Evolutionary conservation across 2,888 invertebrate genomes (phyloP), one percentile per base, ranked within the genome.

Genomic region (Protodeltote pygarga): DNA sequence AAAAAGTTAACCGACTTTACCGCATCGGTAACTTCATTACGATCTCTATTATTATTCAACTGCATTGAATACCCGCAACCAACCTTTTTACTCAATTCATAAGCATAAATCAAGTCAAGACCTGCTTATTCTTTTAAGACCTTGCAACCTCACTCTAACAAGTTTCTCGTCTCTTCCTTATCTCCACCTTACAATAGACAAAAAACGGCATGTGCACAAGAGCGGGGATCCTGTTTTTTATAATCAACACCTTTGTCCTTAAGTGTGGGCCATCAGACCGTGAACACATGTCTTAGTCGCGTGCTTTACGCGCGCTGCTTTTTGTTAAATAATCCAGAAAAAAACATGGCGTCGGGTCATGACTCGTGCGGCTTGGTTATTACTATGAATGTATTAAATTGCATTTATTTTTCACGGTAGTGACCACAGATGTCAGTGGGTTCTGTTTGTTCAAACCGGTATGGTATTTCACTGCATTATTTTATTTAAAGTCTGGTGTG

Each of bases 201-300:
- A 79, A 78, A 77, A 78, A 68, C 49, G 49, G 63, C 74, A 77
- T 83, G 83, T 73, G 69, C 79, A 82, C 49, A 72, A 71, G 71
- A 79, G 75, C 83, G 80, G 63, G 75, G 59, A 73, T 85, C 84
- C 84, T 83, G 83, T 63, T 71, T 74, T 77, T 67, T 49, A 49
- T 49, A 70, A 63, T 63, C 49, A 64, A 58, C 68, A 71, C 80
- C 77, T 79, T 77, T 77, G 72, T 73, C 64, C 67, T 63, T 59
- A 64, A 61, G 72, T 73, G 65, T 67, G 71, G 66, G 17, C 57
- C 66, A 71, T 37, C 73, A 65, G 73, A 77, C 71, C 77, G 75
- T 78, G 67, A 64, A 75, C 73, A 71, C 66, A 69, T 69, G 71
- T 78, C 77, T 80, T 73, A 57, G 77, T 69, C 83, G 78, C 81